Conservation (phyloP, 2,113 vertebrate genomes). For the Cygnus buccinator region DNA sequence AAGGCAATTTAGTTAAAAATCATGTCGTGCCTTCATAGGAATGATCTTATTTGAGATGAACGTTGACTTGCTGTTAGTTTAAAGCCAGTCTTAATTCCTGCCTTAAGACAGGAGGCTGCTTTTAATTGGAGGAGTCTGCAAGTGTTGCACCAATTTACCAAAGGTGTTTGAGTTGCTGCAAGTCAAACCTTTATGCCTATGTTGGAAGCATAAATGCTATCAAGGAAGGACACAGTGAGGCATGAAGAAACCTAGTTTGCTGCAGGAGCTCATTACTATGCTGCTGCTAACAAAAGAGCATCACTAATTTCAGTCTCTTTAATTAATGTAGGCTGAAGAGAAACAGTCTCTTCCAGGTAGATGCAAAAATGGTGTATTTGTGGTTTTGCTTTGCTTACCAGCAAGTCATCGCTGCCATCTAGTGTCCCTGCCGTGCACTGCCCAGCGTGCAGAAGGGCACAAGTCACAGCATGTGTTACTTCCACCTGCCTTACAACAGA, state of each 20-base stretch:
- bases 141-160: rapidly evolving
- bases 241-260: rapidly evolving
- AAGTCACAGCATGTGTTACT: neutral
- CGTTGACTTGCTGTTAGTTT: neutral
- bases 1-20: neutral
- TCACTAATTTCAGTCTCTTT: rapidly evolving
- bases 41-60: rapidly evolving
- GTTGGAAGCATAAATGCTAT: neutral
- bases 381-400: rapidly evolving
- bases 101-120: neutral
- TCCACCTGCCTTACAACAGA: neutral
- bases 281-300: neutral
- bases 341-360: neutral
- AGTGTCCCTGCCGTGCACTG: neutral
- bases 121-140: neutral
- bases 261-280: rapidly evolving
- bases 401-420: neutral
- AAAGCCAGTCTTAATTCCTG: neutral
- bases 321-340: neutral
- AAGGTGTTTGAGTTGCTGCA: neutral
- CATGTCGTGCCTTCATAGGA: neutral
- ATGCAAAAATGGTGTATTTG: rapidly evolving
- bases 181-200: neutral
- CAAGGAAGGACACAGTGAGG: neutral
- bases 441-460: neutral